Evolutionary conservation across 2,888 invertebrate species (phyloP), one percentile per base, ranked within the genome.

Genomic region (Rhingia rostrata): DNA sequence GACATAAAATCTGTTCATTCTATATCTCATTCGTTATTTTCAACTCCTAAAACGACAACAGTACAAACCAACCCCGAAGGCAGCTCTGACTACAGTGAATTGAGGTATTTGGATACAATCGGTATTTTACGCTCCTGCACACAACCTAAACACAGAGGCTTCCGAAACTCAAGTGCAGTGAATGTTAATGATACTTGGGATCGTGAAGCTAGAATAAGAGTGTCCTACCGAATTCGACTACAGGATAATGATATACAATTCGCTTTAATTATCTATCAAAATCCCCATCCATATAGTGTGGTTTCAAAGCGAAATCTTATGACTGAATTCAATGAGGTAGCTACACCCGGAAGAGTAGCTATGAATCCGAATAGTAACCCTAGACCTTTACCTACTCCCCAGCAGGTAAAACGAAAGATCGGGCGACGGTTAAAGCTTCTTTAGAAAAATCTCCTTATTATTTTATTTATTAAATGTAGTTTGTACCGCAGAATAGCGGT

Each of bases 231-330:
- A 30, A 88, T 88, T 35, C 86, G 87, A 35, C 41, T 87, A 10
- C 67, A 86, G 35, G 88, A 88, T 74, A 88, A 89, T 70, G 87
- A 88, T 70, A 77, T 89, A 61, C 88, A 89, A 87, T 89, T 89
- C 64, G 89, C 88, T 6, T 84, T 90, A 64, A 87, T 90, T 10
- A 88, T 89, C 49, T 90, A 90, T 84, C 89, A 88, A 67, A 87
- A 88, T 66, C 35, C 88, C n/a, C 86, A 70, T 66, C 60, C 63
- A 12, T 80, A 80, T 32, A 84, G 74, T 56, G 61, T 39, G 10
- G 56, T 61, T 53, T 61, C 86, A n/a, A 87, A 87, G 45, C 87
- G 89, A 43, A 89, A 89, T 87, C 86, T 89, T 6, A 87, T 89
- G 81, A 64, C 78, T n/a, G 88, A 89, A 83, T 89, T 90, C 75